Base-by-base conservation (phyloP, 2,888 invertebrate genomes). In the Listrodromus nycthemerus region DNA sequence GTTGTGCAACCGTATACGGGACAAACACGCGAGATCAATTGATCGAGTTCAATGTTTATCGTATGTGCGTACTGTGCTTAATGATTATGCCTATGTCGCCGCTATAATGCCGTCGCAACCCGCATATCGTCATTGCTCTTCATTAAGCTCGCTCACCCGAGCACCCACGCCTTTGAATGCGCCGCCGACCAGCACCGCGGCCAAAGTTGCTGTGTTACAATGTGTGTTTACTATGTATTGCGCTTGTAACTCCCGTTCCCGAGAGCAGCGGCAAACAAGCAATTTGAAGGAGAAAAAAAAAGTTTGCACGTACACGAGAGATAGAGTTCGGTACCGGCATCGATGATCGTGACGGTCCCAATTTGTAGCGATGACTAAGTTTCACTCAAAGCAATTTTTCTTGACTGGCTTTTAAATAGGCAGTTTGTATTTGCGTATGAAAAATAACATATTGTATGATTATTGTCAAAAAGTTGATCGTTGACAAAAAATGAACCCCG, bases 41-140 rank as follows among this genome's bases (percentile, higher is more conserved):
- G 67, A 83, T 84, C 77, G 80, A 69, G 67, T 77, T 84, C 80
- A 74, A 74, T 63, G 79, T 76, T 83, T 80, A 76, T 52, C 69
- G 61, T 67, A n/a, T n/a, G 73, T 80, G 73, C 80, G 73, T 84
- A 45, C 41, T 78, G 33, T 78, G 83, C 77, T 84, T 84, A 69
- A 66, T 80, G 74, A 84, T 80, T 84, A 70, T 74, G 73, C 77
- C 80, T 70, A 75, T 80, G 83, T 71, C 71, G 80, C 71, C 76
- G 73, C 48, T 67, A 33, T 45, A 58, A 58, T 71, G 65, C 63
- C 50, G 61, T 33, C 33, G 77, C 77, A 66, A 58, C 80, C 80
- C 80, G 80, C 63, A 83, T 45, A 45, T 84, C 63, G 55, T 77
- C 83, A 71, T 79, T 70, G 79, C 80, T 83, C 83, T 76, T 76